Conservation (phyloP, 1,140 invertebrate species). For the Acromyrmex charruanus region DNA sequence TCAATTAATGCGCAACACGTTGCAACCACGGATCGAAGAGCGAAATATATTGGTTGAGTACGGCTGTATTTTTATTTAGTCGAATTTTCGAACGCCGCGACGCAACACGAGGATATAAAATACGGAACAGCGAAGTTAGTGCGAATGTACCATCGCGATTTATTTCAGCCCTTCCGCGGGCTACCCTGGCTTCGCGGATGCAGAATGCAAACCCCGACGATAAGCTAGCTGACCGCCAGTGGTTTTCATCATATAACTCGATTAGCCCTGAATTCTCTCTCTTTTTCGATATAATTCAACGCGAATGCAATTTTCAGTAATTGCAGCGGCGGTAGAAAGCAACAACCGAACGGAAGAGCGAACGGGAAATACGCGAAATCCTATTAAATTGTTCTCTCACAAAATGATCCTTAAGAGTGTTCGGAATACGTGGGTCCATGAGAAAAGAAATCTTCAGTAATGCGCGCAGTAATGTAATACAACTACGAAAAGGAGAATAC, state of each 20-base stretch:
- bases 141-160: slow-evolving; percentile 74
- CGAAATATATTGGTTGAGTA: slow-evolving; percentile 47
- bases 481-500: neutral
- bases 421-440: neutral
- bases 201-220: slow-evolving; percentile 78
- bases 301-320: slow-evolving; percentile 83
- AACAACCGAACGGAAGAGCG: slow-evolving; percentile 58
- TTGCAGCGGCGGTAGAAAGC: slow-evolving; percentile 76
- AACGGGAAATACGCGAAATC: slow-evolving; percentile 60
- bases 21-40: slow-evolving; percentile 39
- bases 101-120: slow-evolving; percentile 65
- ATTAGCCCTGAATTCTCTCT: slow-evolving; percentile 81
- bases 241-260: slow-evolving; percentile 84
- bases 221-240: slow-evolving; percentile 82
- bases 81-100: slow-evolving; percentile 52
- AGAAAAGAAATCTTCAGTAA: slow-evolving; percentile 33
- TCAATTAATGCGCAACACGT: slow-evolving; percentile 65
- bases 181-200: slow-evolving; percentile 63
- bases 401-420: slow-evolving; percentile 74
- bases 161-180: slow-evolving; percentile 77
- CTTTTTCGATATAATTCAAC: slow-evolving; percentile 81
- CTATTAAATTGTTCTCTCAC: slow-evolving; percentile 60
- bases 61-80: slow-evolving; percentile 63
- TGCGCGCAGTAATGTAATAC: neutral
- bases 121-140: slow-evolving; percentile 63